Percentiles rank a stretch among this genome's conserved stretches.
phyloP scores from a whole-genome alignment of 2,797 vertebrate species.

The Cyclopterus lumpus region DNA sequence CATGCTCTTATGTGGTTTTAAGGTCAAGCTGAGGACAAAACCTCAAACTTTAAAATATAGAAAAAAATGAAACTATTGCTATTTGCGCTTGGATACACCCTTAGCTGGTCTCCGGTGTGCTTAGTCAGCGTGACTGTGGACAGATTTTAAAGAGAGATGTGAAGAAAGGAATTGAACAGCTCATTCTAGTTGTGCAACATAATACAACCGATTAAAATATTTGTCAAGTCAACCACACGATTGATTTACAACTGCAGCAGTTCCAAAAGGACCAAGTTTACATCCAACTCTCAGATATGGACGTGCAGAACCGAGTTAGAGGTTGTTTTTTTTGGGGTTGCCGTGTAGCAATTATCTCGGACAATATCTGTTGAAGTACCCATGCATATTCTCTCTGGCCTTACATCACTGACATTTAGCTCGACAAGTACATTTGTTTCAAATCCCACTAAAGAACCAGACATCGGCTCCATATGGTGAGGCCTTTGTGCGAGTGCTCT shows the following conservation, averaged over 20 bases:
- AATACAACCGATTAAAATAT: slow-evolving; percentile 48
- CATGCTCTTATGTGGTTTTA: neutral
- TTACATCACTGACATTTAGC: slow-evolving; percentile 13
- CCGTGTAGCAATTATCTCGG: neutral
- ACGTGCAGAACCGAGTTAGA: neutral
- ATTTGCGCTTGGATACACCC: neutral
- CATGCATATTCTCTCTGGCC: neutral
- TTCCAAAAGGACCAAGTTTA: slow-evolving; percentile 8
- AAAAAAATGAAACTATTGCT: neutral
- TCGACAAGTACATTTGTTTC: slow-evolving; percentile 29
- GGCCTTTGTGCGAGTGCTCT: neutral
- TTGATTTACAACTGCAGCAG: neutral
- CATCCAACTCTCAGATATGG: neutral
- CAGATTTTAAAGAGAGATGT: neutral
- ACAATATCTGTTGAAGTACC: neutral
- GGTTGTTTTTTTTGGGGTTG: neutral
- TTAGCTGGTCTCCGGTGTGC: neutral
- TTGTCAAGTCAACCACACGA: slow-evolving; percentile 2
- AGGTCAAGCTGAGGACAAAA: neutral
- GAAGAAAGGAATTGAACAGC: neutral
- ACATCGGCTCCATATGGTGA: neutral
- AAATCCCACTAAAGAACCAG: slow-evolving; percentile 6
- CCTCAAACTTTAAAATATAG: neutral
- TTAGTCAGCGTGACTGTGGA: neutral
- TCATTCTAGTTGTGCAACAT: slow-evolving; percentile 38